Conservation (phyloP, 1,140 invertebrate genomes). For the Euborellia annulipes region DNA sequence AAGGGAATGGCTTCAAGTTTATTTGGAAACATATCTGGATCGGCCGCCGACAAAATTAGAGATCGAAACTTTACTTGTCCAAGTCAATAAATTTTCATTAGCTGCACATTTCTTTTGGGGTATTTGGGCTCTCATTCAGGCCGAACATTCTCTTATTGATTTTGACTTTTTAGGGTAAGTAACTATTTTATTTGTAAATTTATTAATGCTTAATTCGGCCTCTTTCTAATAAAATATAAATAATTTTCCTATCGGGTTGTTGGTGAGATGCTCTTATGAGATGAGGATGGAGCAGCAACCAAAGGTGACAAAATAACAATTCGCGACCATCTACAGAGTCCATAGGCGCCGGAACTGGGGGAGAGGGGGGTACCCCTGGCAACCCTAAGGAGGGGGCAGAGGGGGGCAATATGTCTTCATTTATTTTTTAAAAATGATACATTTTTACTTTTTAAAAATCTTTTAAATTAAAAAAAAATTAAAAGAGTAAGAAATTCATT, state of each 20-base stretch:
- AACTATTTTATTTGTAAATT: constrained; percentile 3
- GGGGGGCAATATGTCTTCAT: too few species aligned
- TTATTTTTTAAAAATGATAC: too few species aligned
- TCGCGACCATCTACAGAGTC: too few species aligned
- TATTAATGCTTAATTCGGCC: constrained; percentile 4
- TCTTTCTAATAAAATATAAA: constrained; percentile 2
- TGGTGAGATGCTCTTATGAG: too few species aligned
- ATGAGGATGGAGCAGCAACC: too few species aligned
- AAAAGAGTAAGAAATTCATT: too few species aligned
- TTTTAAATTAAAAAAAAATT: too few species aligned
- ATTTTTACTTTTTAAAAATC: too few species aligned
- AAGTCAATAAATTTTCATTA: constrained; percentile 66
- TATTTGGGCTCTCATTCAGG: constrained; percentile 83
- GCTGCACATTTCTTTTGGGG: constrained; percentile 84
- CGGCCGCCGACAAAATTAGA: constrained; percentile 30
- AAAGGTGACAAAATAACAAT: too few species aligned
- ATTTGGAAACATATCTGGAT: constrained; percentile 44
- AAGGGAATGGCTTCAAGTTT: constrained; percentile 60
- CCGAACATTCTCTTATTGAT: constrained; percentile 76
- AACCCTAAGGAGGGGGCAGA: too few species aligned
- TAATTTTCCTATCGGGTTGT: constrained; percentile 3
- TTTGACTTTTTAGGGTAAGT: constrained; percentile 83
- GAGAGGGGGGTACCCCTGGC: too few species aligned
- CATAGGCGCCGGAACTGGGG: too few species aligned
- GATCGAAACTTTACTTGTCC: constrained; percentile 51